Evolutionary conservation across 2,888 invertebrate species (phyloP), one percentile per base, ranked within the genome.

Genomic region (Eupeodes latifasciatus): DNA sequence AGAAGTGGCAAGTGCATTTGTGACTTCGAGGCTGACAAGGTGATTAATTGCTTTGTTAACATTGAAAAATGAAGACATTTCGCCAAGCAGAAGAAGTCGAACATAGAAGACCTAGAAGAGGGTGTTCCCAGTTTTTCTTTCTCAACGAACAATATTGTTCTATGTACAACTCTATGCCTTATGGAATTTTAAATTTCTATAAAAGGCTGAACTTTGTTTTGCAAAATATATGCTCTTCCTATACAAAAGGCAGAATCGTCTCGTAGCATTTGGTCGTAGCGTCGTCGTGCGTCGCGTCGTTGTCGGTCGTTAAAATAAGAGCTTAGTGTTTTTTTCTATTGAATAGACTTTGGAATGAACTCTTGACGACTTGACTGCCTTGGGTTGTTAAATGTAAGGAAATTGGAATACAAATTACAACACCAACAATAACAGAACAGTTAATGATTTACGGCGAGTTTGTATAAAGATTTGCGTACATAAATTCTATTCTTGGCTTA

Each of bases 11-110:
- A 75, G 75, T 80, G 72, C 77, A 81, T 47, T 83, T 71, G 75
- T 64, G 64, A 69, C 72, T 67, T 59, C 53, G 10, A 44, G 34
- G 76, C 61, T 81, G 85, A 67, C 87, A 87, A 77, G 51, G 66
- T 84, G 84, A 87, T 87, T 87, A 84, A 87, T 87, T 87, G 72
- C 84, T 87, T 81, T 80, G 84, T 87, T 87, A 87, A 84, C 87
- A 84, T 84, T 87, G 84, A 87, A 64, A 87, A 87, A 87, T 87
- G 77, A 84, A 87, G 87, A 87, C 87, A 84, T 87, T 66, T 81
- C 67, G 49, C 72, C 51, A 76, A 36, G 44, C 53, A 36, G 67
- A 72, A 75, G 62, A 19, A 53, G 0, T 7, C 10, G 16, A 9
- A 27, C 3, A 27, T 27, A 16, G 53, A 53, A 16, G 6, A 51